Percentiles rank a stretch among this genome's conserved stretches.
phyloP scores from a whole-genome alignment of 2,888 invertebrate genomes.

The Caenorhabditis virilis region DNA sequence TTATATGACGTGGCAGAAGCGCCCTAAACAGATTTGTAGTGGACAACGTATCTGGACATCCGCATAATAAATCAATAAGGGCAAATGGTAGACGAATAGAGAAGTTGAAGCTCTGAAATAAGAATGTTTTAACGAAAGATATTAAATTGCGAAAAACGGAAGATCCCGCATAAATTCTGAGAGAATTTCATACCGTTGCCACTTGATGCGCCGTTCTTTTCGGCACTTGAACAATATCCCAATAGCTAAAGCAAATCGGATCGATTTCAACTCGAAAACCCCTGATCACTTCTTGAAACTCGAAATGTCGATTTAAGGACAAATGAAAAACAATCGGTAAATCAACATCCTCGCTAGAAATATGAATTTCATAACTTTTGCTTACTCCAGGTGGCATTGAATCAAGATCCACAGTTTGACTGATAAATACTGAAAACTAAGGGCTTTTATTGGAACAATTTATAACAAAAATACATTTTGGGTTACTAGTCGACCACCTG shows the following conservation, averaged over 20 bases:
- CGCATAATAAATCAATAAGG: conserved; percentile 32
- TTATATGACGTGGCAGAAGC: conserved; percentile 3
- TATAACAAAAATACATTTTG: not conserved
- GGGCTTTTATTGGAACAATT: not conserved
- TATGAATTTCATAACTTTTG: conserved; percentile 22
- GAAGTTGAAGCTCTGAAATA: conserved; percentile 7
- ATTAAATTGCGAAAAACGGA: too few species aligned
- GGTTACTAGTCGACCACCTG: not conserved
- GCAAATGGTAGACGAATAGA: conserved; percentile 17
- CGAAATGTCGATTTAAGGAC: conserved; percentile 9
- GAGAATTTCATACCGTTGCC: too few species aligned
- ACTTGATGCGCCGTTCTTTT: too few species aligned
- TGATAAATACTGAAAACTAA: not conserved
- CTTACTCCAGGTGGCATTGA: conserved; percentile 9
- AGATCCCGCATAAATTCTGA: too few species aligned
- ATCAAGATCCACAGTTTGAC: conserved; percentile 22
- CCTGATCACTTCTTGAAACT: conserved; percentile 11
- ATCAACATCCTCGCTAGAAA: conserved; percentile 1
- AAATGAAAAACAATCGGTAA: conserved; percentile 23
- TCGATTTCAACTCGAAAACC: conserved; percentile 19
- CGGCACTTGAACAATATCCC: conserved; percentile 7
- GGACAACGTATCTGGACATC: conserved; percentile 20
- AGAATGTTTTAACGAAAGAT: not conserved
- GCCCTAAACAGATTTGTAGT: conserved; percentile 16
- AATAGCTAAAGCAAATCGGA: conserved; percentile 17